Evolutionary conservation across 2,797 vertebrate genomes (phyloP).

Genomic region (Lagodon rhomboides): DNA sequence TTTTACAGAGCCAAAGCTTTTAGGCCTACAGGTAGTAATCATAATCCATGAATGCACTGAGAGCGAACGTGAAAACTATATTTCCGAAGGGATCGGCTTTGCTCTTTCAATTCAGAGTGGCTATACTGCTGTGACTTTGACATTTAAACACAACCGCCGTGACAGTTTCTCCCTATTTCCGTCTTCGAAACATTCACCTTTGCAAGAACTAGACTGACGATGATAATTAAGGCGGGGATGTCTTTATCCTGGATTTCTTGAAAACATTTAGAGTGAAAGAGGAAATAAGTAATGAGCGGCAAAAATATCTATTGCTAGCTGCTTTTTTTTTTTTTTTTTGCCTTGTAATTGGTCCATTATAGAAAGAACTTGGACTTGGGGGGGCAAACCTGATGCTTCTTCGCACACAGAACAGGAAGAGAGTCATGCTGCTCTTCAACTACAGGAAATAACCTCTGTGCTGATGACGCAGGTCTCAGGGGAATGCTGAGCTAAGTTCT

Average conservation of each 20-base stretch:
- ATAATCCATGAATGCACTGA: slow-evolving; percentile 42
- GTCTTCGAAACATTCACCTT: slow-evolving; percentile 20
- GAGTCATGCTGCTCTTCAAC: slow-evolving; percentile 77
- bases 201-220: slow-evolving; percentile 7
- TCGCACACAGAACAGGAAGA: slow-evolving; percentile 77
- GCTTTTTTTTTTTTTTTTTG: slow-evolving; percentile 1
- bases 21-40: slow-evolving; percentile 56
- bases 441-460: slow-evolving; percentile 82
- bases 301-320: neutral
- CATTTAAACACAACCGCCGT: slow-evolving; percentile 41
- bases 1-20: slow-evolving; percentile 36
- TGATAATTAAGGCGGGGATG: neutral
- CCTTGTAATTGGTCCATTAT: slow-evolving; percentile 24
- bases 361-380: slow-evolving; percentile 30
- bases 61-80: slow-evolving; percentile 41
- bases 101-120: slow-evolving; percentile 45
- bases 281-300: neutral
- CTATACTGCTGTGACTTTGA: slow-evolving; percentile 41
- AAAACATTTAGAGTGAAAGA: neutral
- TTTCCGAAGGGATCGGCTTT: slow-evolving; percentile 34
- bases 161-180: slow-evolving; percentile 31
- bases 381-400: slow-evolving; percentile 57
- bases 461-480: slow-evolving; percentile 78
- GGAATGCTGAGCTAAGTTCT: slow-evolving; percentile 68
- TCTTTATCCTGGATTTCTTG: neutral